Evolutionary conservation across 2,888 invertebrate species (phyloP), one percentile per base, ranked within the genome.

Genomic region (Volucella bombylans): DNA sequence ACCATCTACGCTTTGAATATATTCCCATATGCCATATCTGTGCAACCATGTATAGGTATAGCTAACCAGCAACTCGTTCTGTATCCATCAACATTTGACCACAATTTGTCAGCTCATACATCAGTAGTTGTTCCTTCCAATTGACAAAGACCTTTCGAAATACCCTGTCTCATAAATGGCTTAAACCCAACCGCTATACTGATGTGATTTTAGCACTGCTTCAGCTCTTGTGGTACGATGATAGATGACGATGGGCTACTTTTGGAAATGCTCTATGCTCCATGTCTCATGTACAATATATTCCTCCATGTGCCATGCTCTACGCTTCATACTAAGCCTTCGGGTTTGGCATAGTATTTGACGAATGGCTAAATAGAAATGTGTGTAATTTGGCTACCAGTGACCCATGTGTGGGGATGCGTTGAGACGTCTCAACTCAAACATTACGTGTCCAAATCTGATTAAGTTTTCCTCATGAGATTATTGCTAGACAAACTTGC

Each of bases 71-170:
- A 49, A 39, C 43, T 18, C 54, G n/a, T 31, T 41, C 45, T n/a
- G 31, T 62, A 81, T 81, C 72, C 81, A 85, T 85, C 85, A 85
- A 52, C 76, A 59, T 81, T 81, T 81, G 76, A 81, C 85, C 85
- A 85, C 85, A 85, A 85, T 85, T 85, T 85, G 85, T 85, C 85
- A 85, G 76, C 72, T 52, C 85, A 85, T 85, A 81, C 85, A 76
- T 85, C 81, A 82, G 82, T 72, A 61, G 85, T 57, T 72, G 67
- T 77, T 76, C 76, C 81, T 81, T 76, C 57, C 62, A 81, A 85
- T 85, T 81, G 81, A 85, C 81, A 85, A 77, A 67, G 81, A 81
- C 81, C 85, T 67, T 68, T 81, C 81, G 62, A 72, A 85, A 71
- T 81, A 81, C 74, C 81, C 85, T 77, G 81, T 76, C 85, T 81